Evolutionary conservation across 2,797 vertebrate species (phyloP).

Genomic region (Vultur gryphus): DNA sequence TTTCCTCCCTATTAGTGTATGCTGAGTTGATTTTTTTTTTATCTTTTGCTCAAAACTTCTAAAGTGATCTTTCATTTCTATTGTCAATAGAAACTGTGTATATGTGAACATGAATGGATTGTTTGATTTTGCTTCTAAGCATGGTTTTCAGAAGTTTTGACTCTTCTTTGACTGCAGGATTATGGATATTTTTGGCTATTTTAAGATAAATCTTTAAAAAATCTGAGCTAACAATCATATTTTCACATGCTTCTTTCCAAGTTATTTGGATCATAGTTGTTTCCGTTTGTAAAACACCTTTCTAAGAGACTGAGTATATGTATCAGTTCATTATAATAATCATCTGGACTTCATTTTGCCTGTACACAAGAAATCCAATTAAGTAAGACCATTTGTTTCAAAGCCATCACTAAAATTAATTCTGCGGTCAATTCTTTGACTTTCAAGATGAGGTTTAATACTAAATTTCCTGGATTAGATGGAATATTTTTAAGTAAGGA

Average conservation of each 20-base stretch:
- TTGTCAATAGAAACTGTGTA: background rate
- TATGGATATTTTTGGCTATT: background rate
- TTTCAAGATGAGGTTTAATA: background rate
- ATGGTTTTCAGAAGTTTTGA: background rate
- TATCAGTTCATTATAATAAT: background rate
- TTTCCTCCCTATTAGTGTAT: background rate
- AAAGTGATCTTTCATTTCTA: background rate
- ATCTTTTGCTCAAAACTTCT: background rate
- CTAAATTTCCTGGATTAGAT: background rate
- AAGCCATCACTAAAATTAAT: conserved; percentile 1
- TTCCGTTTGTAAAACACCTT: background rate
- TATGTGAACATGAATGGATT: background rate
- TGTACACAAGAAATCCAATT: background rate
- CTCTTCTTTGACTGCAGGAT: background rate
- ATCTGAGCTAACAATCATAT: background rate
- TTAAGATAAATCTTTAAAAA: background rate
- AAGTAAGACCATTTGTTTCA: background rate
- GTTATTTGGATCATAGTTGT: background rate
- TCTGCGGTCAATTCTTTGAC: background rate
- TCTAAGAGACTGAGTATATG: background rate
- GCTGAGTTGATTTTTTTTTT: background rate
- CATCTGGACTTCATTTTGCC: background rate
- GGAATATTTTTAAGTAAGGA: background rate
- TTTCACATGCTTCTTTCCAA: background rate
- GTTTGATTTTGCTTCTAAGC: background rate